These are phyloP conservation scores for Himalopsyche tibetana DNA, from an alignment of 2,888 invertebrate genomes.

Conservation along the genomic window DNA sequence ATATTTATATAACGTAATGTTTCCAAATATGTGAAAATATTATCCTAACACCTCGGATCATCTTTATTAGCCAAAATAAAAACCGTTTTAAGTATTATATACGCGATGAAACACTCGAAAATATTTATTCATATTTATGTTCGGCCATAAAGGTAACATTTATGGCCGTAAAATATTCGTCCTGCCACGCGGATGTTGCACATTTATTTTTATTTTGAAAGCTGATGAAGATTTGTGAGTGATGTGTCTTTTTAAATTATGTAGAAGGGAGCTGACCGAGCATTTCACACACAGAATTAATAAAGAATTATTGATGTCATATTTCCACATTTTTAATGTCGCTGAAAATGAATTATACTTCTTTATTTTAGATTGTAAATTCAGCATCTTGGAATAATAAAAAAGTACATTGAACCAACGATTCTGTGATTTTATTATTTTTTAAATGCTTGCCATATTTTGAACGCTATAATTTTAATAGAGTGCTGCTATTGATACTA, in stretches of 20 bases:
- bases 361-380: no score
- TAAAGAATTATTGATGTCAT: slow-evolving; percentile 1
- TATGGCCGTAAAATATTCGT: slow-evolving; percentile 45
- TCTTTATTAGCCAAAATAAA: slow-evolving; percentile 1
- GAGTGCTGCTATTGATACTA: no score
- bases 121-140: slow-evolving; percentile 51
- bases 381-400: no score
- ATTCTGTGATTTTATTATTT: no score
- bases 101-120: slow-evolving; percentile 46
- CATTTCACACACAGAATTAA: background rate
- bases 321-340: background rate
- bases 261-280: background rate
- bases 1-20: no score
- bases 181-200: slow-evolving; percentile 7
- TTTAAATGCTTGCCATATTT: no score
- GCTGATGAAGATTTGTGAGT: slow-evolving; percentile 49
- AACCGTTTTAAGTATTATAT: slow-evolving; percentile 25
- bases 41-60: background rate
- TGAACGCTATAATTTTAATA: no score
- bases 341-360: no score
- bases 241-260: slow-evolving; percentile 29
- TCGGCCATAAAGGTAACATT: slow-evolving; percentile 27
- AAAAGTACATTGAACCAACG: no score
- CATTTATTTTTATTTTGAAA: slow-evolving; percentile 47
- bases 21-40: no score